Evolutionary conservation across 2,113 vertebrate species (phyloP).

Genomic region (Bothrops jararaca): DNA sequence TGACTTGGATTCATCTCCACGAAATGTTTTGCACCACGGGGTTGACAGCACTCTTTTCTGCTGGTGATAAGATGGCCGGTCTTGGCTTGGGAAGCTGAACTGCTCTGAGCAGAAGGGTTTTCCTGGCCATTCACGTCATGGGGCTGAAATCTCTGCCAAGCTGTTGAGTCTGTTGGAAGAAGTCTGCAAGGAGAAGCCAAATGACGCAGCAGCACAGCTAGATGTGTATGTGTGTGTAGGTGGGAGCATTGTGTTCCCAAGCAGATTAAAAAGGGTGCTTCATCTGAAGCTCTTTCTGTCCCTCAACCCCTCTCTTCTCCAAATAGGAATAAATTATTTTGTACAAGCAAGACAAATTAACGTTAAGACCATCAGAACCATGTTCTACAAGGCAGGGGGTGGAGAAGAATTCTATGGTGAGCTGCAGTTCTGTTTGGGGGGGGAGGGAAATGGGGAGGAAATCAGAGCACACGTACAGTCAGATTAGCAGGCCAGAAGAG

Average conservation of each 20-base stretch:
- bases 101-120: neutral
- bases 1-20: neutral
- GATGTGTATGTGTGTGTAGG: neutral
- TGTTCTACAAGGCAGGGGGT: neutral
- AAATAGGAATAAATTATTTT: neutral
- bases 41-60: neutral
- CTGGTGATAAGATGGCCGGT: neutral
- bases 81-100: neutral
- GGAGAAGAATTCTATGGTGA: neutral
- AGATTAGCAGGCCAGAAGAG: neutral
- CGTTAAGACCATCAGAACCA: neutral
- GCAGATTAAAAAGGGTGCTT: neutral
- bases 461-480: neutral
- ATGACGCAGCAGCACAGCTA: neutral
- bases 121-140: neutral
- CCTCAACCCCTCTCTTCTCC: too few relatives aligned
- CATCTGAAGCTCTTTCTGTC: too few relatives aligned
- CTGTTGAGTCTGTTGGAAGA: neutral
- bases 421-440: neutral
- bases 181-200: neutral
- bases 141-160: neutral
- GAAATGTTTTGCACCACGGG: neutral
- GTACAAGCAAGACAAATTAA: neutral
- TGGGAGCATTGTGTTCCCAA: neutral
- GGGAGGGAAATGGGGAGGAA: neutral